Conservation (phyloP, 2,888 invertebrate genomes). For the Phanerotoma sp. region DNA sequence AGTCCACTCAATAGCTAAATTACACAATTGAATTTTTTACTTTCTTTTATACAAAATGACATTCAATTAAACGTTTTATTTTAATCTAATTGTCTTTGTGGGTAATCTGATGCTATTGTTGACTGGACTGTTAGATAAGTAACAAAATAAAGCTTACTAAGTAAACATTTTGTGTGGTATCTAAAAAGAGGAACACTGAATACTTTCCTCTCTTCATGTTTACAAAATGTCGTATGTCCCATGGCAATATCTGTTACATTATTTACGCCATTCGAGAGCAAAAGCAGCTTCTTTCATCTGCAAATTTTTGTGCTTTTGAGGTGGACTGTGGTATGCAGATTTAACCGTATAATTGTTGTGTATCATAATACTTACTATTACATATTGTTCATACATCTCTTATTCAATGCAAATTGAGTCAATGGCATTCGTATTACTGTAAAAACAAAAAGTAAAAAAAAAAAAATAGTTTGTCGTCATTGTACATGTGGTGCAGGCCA, state of each 20-base stretch:
- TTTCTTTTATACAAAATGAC: too few relatives aligned
- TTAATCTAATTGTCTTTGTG: too few relatives aligned
- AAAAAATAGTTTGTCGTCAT: conserved; percentile 22
- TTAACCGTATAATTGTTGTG: neutral
- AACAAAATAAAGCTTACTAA: neutral
- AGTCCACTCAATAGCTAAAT: too few relatives aligned
- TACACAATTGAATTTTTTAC: too few relatives aligned
- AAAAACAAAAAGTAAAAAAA: conserved; percentile 22
- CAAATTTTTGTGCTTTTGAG: neutral
- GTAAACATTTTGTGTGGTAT: neutral
- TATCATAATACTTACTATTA: too few relatives aligned
- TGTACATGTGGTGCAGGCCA: conserved; percentile 52
- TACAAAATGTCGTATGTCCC: conserved; percentile 32
- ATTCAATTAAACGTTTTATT: too few relatives aligned
- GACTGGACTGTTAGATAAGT: neutral
- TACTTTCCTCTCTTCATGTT: neutral
- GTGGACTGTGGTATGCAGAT: neutral
- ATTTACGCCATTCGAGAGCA: neutral
- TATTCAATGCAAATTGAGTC: neutral
- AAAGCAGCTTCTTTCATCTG: neutral
- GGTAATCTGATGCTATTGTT: too few relatives aligned
- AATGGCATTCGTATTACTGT: conserved; percentile 18
- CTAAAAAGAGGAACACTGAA: neutral
- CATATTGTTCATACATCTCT: neutral
- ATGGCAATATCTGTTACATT: conserved; percentile 24